Evolutionary conservation across 2,113 vertebrate species (phyloP).

Genomic region (Corythaixoides concolor): DNA sequence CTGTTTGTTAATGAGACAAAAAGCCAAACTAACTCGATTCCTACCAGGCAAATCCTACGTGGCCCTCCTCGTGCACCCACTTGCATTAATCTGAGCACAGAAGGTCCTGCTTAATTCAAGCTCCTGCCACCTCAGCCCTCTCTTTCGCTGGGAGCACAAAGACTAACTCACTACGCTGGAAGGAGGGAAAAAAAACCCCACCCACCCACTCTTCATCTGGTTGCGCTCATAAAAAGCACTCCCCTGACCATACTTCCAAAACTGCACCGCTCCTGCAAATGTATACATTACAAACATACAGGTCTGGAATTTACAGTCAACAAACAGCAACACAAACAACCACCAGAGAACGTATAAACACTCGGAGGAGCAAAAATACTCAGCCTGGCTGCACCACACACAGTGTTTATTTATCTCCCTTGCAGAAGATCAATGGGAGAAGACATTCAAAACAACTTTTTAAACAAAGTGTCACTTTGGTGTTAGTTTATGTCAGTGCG

Average conservation of each 20-base stretch:
- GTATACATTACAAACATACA: constrained; percentile 67
- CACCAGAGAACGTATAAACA: constrained; percentile 62
- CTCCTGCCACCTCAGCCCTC: neutral
- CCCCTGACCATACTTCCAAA: neutral
- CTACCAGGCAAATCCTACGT: neutral
- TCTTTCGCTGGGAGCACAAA: constrained; percentile 30
- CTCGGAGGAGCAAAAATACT: constrained; percentile 40
- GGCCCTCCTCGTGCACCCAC: neutral
- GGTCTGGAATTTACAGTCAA: constrained; percentile 66
- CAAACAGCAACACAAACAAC: constrained; percentile 61
- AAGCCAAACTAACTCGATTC: constrained; percentile 10
- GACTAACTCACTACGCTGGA: constrained; percentile 15
- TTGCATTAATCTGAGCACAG: neutral
- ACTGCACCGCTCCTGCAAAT: neutral
- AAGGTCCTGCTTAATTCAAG: neutral
- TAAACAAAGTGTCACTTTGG: constrained; percentile 63
- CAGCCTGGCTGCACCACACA: constrained; percentile 49
- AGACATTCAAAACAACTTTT: constrained; percentile 63
- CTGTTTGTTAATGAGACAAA: constrained; percentile 15
- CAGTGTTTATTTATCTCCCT: constrained; percentile 67
- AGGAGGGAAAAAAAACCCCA: neutral
- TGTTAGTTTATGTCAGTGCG: constrained; percentile 61
- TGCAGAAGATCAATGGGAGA: constrained; percentile 57
- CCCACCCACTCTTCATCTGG: constrained; percentile 19
- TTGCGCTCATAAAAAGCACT: neutral